Evolutionary conservation across 1,140 invertebrate species (phyloP), one percentile per base, ranked within the genome.

Genomic region (Aporrectodea caliginosa): DNA sequence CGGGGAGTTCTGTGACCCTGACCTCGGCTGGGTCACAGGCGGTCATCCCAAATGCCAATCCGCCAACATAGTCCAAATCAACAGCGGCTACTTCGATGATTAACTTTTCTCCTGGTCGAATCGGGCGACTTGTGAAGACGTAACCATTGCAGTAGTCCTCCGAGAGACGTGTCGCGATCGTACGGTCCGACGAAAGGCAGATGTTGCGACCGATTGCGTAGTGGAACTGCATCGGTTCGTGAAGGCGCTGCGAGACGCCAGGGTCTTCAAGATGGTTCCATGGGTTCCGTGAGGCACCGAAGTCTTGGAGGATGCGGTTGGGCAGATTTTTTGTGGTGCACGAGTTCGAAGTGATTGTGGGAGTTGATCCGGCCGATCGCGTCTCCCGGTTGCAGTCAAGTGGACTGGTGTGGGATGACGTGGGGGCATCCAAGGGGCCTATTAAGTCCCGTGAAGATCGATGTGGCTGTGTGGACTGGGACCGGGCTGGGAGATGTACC

Each of bases 71-170:
- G 84, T 93, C 92, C 2, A 92, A 88, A 82, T 97, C 94, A 0
- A 94, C 95, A 14, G 92, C 91, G 12, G 96, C 86, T 70, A 98
- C 83, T 82, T 83, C 81, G 12, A 83, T 73, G 27, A 97, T 93
- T 77, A 98, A 89, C 74, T 93, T 93, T 87, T 98, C 95, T 1
- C 94, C 94, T 31, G 94, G 91, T 35, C 92, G 90, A 83, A 98
- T 89, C 2, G 96, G 95, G 22, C 94, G 88, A 1, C 92, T 91
- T 0, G 95, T 95, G 86, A 98, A 98, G 0, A 97, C 94, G 88
- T 98, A 98, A 0, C 95, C 96, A 87, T 97, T 94, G 84, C 94
- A 95, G 87, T 96, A 98, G 85, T 97, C 95, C 0, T 93, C 92
- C 81, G 93, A 92, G 1, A 90, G 91, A 77, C 96, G 90, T 0